Base-by-base conservation (phyloP, 2,113 vertebrate genomes). In the Nicator chloris region DNA sequence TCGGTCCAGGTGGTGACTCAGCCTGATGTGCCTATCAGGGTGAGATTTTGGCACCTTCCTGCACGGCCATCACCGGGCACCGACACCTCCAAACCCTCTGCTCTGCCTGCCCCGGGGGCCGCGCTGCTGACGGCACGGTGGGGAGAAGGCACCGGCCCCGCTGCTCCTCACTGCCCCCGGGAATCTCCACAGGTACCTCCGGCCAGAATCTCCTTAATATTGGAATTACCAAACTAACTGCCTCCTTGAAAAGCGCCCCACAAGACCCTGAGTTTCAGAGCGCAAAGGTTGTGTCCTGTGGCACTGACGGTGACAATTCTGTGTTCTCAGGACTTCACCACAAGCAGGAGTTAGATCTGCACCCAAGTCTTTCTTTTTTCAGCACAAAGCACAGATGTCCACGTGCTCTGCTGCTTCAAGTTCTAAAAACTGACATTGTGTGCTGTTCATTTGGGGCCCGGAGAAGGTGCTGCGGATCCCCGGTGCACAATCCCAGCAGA, bases 51-150 rank as follows among this genome's bases (percentile, higher is more conserved):
- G 33, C 88, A 57, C 57, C 87, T 89, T 88, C 37, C 31, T 31
- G 31, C 4, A 0, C 3, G 12, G 35, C 23, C 71, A 37, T 79
- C 82, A 1, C 4, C 12, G 5, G 37, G 1, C 28, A 19, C 8
- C 8, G 3, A 5, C 23, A 3, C 56, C n/a, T n/a, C n/a, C n/a
- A n/a, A 89, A n/a, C 2, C 35, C 65, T 27, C 37, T 6, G 53
- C 72, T 49, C 21, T 2, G 49, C 2, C 22, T 11, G 27, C 61
- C 59, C 31, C 0, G 7, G 42, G 26, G 30, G n/a, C 37, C 61
- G 88, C 31, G 2, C 28, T 10, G 47, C 6, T 11, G 33, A 17
- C 5, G 2, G 15, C n/a, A n/a, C n/a, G n/a, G n/a, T n/a, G 14
- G 9, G 40, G 4, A 27, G 39, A 63, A 54, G 35, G 65, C n/a